Conservation (phyloP, 2,888 invertebrate species). For the Operophtera brumata region DNA sequence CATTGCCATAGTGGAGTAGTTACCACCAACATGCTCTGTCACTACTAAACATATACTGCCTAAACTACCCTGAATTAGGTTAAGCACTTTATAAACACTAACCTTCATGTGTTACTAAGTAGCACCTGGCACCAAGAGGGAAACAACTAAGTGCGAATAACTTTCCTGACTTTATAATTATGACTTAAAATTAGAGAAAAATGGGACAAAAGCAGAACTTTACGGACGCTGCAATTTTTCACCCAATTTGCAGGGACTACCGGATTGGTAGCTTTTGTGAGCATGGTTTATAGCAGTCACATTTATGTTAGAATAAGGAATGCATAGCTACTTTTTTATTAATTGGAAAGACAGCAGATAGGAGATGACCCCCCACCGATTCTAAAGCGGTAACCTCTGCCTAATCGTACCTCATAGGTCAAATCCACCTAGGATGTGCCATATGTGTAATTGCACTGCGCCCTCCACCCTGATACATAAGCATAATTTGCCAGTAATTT, state of each 20-base stretch:
- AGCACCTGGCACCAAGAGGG: slow-evolving; percentile 12
- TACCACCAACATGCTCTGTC: slow-evolving; percentile 16
- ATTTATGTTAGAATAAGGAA: too few species aligned
- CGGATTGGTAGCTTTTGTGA: background rate
- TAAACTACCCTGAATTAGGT: background rate
- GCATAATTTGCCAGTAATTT: too few species aligned
- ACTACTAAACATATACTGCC: too few species aligned
- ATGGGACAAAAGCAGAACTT: background rate
- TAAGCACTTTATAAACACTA: slow-evolving; percentile 13
- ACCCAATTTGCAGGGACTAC: background rate
- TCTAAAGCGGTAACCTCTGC: too few species aligned
- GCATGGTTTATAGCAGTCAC: too few species aligned
- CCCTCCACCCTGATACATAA: too few species aligned
- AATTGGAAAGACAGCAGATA: too few species aligned
- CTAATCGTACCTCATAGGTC: too few species aligned
- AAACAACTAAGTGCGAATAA: slow-evolving; percentile 11
- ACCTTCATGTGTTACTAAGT: slow-evolving; percentile 11
- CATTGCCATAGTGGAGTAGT: background rate
- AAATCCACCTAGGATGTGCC: too few species aligned
- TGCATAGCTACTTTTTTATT: too few species aligned
- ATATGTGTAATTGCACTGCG: too few species aligned
- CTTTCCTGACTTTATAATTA: slow-evolving; percentile 3
- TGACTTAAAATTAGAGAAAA: background rate
- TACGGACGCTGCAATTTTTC: background rate
- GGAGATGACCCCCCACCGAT: too few species aligned